These are phyloP conservation scores for Pedicia rivosa DNA, from an alignment of 2,888 invertebrate species.

Conservation along the genomic window DNA sequence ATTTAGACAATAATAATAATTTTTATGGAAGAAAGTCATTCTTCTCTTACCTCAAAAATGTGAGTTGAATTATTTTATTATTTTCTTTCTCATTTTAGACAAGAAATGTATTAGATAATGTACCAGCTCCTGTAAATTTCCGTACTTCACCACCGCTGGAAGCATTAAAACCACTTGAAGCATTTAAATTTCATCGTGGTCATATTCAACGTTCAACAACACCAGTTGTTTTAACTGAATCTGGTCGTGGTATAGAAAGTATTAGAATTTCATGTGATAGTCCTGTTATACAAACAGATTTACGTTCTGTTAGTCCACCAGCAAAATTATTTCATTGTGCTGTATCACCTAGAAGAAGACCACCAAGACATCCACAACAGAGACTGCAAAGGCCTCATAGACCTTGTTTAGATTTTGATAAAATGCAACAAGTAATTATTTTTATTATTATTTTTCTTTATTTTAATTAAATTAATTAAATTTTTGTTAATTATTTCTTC, in stretches of 20 bases:
- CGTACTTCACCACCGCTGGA: constrained; percentile 82
- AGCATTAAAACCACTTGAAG: constrained; percentile 76
- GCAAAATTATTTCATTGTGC: constrained; percentile 39
- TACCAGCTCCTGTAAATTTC: constrained; percentile 74
- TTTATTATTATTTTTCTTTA: background rate
- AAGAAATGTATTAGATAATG: constrained; percentile 41
- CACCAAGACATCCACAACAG: constrained; percentile 39
- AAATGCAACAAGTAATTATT: constrained; percentile 80
- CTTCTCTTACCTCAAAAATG: too few species aligned
- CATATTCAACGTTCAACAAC: constrained; percentile 26
- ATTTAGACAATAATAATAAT: too few species aligned
- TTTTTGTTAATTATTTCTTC: background rate
- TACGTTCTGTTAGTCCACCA: constrained; percentile 32
- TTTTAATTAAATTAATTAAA: background rate
- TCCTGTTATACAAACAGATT: constrained; percentile 16
- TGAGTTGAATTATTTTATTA: background rate
- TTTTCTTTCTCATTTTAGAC: constrained; percentile 27
- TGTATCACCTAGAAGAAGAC: constrained; percentile 40
- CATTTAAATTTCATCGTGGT: constrained; percentile 54
- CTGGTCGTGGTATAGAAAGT: constrained; percentile 33
- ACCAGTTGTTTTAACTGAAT: constrained; percentile 31
- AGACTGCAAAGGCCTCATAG: constrained; percentile 49
- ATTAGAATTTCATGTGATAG: constrained; percentile 32
- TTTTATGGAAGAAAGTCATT: too few species aligned
- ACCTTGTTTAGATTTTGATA: constrained; percentile 89